Evolutionary conservation across 1,140 invertebrate species (phyloP), one percentile per base, ranked within the genome.

Genomic region (Drosophila teissieri): DNA sequence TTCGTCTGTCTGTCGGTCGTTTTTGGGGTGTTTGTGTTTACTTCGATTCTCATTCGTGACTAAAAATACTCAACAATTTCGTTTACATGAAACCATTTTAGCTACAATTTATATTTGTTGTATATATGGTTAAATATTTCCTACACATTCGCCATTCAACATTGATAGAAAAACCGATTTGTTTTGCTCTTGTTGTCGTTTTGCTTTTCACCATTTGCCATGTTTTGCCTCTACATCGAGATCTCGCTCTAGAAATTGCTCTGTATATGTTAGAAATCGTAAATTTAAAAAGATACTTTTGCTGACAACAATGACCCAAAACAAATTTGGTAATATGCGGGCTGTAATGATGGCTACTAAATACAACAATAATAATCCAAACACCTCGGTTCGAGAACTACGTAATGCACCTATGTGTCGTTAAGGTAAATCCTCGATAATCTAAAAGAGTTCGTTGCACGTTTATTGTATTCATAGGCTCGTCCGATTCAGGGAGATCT

Each of bases 31-130:
- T 63, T 55, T 15, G 60, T 44, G 7, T 44, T 45, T 60, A 57
- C 36, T 53, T 62, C 65, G 55, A 24, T 57, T 68, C 44, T 74
- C 42, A 27, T 27, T 69, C 56, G 27, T 63, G 80, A 89, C 80
- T 89, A 89, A 89, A 89, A 89, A 89, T 89, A 89, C 77, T 89
- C 77, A 89, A 89, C 80, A 83, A 83, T 89, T 88, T 89, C 76
- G 79, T 88, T 88, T 84, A 84, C 73, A 55, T 89, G 84, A 89
- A 89, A 89, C 84, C 84, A 89, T 89, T 89, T 90, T 78, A 89
- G 85, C 77, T 89, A 89, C 80, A 89, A 89, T 88, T 83, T 89
- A 89, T 89, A 83, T 69, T 53, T 68, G 49, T 78, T 80, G 64
- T 80, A 73, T 81, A 80, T 80, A 81, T 78, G 64, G 64, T 70